phyloP scores from a whole-genome alignment of 2,888 invertebrate genomes.

The Tanypteryx hageni region DNA sequence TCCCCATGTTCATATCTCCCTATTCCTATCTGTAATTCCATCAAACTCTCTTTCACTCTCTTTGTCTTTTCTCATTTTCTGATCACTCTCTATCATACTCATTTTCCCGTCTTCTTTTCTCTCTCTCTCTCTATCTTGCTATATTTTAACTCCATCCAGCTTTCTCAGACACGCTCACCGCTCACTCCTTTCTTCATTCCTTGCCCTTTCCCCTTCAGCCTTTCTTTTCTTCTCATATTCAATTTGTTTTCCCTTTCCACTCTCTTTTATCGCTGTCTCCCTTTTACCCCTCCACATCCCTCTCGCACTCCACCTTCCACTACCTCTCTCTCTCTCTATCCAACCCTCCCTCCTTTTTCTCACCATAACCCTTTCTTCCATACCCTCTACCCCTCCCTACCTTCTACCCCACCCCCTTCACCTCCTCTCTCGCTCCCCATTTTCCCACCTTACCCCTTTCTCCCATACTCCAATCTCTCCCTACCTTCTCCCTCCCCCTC shows the following conservation, averaged over 20 bases:
- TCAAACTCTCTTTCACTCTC: no score
- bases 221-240: conserved; percentile 10
- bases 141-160: neutral
- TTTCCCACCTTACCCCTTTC: neutral
- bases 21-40: neutral
- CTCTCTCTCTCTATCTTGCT: neutral
- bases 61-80: neutral
- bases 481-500: neutral
- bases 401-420: neutral
- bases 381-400: neutral
- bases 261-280: neutral
- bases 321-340: neutral
- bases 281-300: neutral
- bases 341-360: neutral
- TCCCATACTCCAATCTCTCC: neutral
- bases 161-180: no score
- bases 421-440: neutral
- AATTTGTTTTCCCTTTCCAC: neutral
- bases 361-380: neutral
- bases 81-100: neutral
- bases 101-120: neutral
- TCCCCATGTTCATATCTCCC: neutral
- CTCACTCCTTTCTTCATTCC: no score
- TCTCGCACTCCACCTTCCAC: neutral
- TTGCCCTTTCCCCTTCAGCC: neutral